Evolutionary conservation across 2,888 invertebrate species (phyloP), one percentile per base, ranked within the genome.

Genomic region (Euplexia lucipara): DNA sequence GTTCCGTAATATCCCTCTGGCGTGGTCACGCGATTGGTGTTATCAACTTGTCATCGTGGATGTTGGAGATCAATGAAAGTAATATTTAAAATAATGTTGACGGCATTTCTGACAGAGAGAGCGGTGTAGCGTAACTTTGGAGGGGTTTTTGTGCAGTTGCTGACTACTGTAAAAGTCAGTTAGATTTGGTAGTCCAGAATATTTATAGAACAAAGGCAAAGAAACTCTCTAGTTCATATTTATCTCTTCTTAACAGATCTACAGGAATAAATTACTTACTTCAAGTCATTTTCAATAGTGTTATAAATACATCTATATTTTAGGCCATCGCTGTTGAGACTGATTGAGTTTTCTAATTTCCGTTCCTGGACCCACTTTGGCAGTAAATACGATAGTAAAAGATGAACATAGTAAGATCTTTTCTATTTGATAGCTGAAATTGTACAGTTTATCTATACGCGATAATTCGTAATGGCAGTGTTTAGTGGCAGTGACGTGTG

Each of bases 41-140:
- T 62, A 76, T 71, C 54, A 76, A 61, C 49, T 52, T 70, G 63
- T 76, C 77, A 61, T 54, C 51, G 20, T 22, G 9, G 8, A 44
- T 44, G n/a, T 26, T 22, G 1, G 30, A 49, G 35, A 51, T 68
- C 70, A 60, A 45, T 54, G n/a, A 37, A 35, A 59, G 18, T 44
- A 20, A 49, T 53, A 32, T 51, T 51, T 42, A 37, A 57, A 69
- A 47, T 37, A 53, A 32, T 35, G 9, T 30, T 14, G 26, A 22
- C 9, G 0, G 18, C 3, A 37, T 65, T 45, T 16, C 2, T 18
- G 12, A 3, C 7, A 35, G n/a, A 45, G 26, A 65, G 51, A 65
- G 8, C 5, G 0, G 0, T 35, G 0, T n/a, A 34, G 3, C 1
- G 6, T 12, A 18, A 32, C 12, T 45, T 34, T 20, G 4, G 2